Base-by-base conservation (phyloP, 2,113 vertebrate species). In the Pomatostomus ruficeps region DNA sequence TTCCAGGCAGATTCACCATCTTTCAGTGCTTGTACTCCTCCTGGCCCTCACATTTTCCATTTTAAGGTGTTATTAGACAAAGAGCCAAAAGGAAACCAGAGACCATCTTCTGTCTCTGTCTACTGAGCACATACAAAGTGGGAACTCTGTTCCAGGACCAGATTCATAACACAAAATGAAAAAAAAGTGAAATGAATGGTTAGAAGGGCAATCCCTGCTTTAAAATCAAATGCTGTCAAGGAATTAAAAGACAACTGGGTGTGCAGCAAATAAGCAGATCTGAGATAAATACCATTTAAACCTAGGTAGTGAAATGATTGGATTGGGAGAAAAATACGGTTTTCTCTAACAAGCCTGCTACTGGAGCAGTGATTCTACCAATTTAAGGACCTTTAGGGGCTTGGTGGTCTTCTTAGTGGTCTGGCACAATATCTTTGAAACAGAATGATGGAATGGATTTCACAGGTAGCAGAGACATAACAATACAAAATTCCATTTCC, bases 291-390 rank as follows among this genome's bases (percentile, higher is more conserved):
- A 88, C 58, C 42, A 70, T 66, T 70, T 73, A 73, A 73, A 79
- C 10, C 9, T 11, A 70, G 24, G 25, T 49, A 89, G 26, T 12
- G 10, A 70, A 4, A 63, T n/a, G 26, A 65, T 93, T 7, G 7
- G 43, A 62, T 1, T 38, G 14, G 12, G 31, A 62, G 12, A 38
- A 82, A 90, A 92, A 74, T 14, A 59, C 0, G 0, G 21, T 21
- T 61, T 14, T 77, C 40, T 82, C 52, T 54, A 73, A 67, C 10
- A 66, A 88, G n/a, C 10, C 33, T 7, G 40, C 33, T 20, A 70
- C 5, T 1, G 1, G 18, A 73, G 6, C 2, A 85, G 24, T 0
- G 1, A 75, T 38, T 65, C 35, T 52, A 16, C 28, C 40, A 14
- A 36, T 28, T 31, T n/a, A 62, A 55, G 7, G 24, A 42, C 11